Evolutionary conservation across 2,113 vertebrate genomes (phyloP), one percentile per base, ranked within the genome.

Genomic region (Psilopsiagon aymara): DNA sequence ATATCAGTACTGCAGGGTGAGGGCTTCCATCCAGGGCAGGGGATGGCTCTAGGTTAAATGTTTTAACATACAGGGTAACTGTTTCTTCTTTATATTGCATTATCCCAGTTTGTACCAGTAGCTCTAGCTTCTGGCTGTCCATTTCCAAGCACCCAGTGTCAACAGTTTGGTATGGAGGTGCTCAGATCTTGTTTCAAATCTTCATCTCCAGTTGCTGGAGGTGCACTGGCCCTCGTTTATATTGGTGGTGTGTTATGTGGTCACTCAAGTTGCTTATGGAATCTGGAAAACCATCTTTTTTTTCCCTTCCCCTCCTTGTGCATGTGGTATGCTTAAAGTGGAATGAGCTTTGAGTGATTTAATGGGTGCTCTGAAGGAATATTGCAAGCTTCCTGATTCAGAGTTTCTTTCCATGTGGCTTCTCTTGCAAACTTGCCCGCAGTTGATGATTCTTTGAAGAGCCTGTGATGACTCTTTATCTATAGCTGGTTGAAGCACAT

Each of bases 401-500:
- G 55, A 59, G 81, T 18, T 67, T 60, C 92, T 90, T 88, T 92
- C 68, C 46, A 23, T 39, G 60, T 89, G 60, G 53, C 86, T 74
- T 27, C 44, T 92, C 90, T 59, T 62, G 77, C 77, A 28, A 86
- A 81, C 73, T 68, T 75, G 69, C 80, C 80, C 0, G 2, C 76
- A 41, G 95, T 81, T 88, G 94, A 82, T 78, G 52, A 57, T 33
- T n/a, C 96, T 97, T 96, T 97, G 96, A 97, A 95, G 94, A 91
- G 83, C 20, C 86, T 15, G 92, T 71, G 82, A 92, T 55, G 87
- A 12, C 74, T 94, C 82, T 95, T 81, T 79, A 37, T 94, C 86
- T 86, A 3, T 4, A 37, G 90, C 51, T n/a, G 80, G 28, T 6
- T 86, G 79, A 94, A 83, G 84, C 91, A 10, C 11, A 1, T 51